Evolutionary conservation across 2,888 invertebrate species (phyloP).

Genomic region (Trissonchulus latispiculum): DNA sequence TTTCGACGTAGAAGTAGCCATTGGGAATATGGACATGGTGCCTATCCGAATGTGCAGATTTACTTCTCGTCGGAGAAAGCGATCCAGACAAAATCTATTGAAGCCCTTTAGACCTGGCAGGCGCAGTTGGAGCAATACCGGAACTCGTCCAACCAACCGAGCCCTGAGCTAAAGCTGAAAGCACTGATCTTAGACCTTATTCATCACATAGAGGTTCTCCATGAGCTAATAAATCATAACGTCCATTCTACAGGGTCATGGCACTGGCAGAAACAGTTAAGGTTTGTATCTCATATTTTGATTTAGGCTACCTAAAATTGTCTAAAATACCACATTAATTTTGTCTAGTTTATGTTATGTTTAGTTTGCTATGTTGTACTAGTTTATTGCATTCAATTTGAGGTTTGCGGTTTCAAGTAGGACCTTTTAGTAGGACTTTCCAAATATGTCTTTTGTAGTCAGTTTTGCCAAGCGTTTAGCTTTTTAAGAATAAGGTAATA

Average conservation of each 20-base stretch:
- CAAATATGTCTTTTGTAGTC: no score
- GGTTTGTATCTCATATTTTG: neutral
- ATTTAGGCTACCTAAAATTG: no score
- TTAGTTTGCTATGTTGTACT: no score
- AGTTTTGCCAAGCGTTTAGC: no score
- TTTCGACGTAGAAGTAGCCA: no score
- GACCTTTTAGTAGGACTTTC: no score
- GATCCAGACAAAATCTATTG: conserved; percentile 49
- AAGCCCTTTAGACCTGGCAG: conserved; percentile 46
- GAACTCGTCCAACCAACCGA: conserved; percentile 44
- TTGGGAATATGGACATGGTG: conserved; percentile 58
- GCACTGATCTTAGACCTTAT: conserved; percentile 84
- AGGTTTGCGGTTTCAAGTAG: no score
- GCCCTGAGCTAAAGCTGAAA: conserved; percentile 73
- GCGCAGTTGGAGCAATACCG: conserved; percentile 50
- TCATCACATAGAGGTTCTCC: conserved; percentile 73
- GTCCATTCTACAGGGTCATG: conserved; percentile 52
- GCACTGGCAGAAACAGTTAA: conserved; percentile 20
- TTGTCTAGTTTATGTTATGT: no score
- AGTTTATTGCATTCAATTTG: no score
- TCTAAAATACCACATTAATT: no score
- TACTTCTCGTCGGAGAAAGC: conserved; percentile 72
- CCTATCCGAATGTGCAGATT: conserved; percentile 71
- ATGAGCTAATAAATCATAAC: conserved; percentile 58
- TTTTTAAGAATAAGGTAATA: no score